Evolutionary conservation across 2,113 vertebrate species (phyloP).

Genomic region (Podiceps cristatus): DNA sequence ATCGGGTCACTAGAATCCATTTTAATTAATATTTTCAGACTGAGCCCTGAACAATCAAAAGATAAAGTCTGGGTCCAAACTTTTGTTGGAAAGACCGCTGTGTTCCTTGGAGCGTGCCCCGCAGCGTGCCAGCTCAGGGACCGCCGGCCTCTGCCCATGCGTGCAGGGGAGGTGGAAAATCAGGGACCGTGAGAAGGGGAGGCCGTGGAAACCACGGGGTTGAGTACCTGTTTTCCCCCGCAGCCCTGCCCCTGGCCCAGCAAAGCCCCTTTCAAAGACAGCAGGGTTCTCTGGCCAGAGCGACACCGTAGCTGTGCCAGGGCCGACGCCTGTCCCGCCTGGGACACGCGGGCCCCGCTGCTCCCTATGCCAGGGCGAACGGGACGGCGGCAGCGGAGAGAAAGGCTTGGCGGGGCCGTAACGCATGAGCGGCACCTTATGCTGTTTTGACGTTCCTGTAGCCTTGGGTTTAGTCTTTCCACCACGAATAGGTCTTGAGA

Average conservation of each 20-base stretch:
- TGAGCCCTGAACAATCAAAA: neutral
- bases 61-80: neutral
- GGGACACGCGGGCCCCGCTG: neutral
- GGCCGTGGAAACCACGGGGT: too few species aligned
- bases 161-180: neutral
- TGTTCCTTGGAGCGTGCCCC: neutral
- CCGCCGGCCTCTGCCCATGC: too few species aligned
- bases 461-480: neutral
- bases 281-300: neutral
- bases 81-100: neutral
- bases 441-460: neutral
- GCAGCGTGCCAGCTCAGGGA: neutral
- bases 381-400: neutral
- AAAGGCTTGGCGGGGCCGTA: neutral
- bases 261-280: neutral
- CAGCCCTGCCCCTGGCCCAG: neutral
- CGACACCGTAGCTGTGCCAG: fast-evolving
- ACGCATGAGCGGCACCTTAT: neutral
- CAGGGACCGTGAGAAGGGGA: fast-evolving
- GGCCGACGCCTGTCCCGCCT: too few species aligned
- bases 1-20: neutral
- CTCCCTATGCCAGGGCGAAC: too few species aligned
- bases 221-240: neutral
- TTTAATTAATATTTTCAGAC: neutral
- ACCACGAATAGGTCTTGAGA: neutral